phyloP scores from a whole-genome alignment of 2,888 invertebrate species.

The Plagodis pulveraria region DNA sequence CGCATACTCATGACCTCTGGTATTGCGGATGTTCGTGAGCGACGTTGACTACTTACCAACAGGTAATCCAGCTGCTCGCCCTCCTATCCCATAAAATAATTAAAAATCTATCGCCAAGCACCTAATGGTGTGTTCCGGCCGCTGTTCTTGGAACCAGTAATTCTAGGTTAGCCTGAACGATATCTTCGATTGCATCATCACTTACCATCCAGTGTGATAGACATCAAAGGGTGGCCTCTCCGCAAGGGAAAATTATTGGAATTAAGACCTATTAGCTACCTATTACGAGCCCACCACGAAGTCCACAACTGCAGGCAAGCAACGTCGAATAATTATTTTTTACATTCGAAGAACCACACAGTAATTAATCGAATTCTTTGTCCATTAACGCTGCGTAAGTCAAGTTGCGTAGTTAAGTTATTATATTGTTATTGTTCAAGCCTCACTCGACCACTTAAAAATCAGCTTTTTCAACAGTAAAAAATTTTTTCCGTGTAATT shows the following conservation, averaged over 20 bases:
- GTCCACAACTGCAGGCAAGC: neutral
- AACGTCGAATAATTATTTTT: constrained; percentile 10
- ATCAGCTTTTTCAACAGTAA: constrained; percentile 19
- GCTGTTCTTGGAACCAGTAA: no score
- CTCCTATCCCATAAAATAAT: no score
- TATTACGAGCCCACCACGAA: neutral
- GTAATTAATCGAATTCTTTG: constrained; percentile 67
- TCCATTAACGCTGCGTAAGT: constrained; percentile 54
- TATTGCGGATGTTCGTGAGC: no score
- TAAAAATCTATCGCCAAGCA: no score
- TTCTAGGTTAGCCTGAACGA: no score
- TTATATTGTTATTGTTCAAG: constrained; percentile 66
- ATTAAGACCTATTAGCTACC: neutral
- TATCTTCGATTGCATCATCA: no score
- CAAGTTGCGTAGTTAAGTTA: constrained; percentile 70
- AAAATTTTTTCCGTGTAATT: constrained; percentile 29
- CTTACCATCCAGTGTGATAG: no score
- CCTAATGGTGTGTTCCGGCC: no score
- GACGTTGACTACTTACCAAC: no score
- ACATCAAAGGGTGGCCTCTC: no score
- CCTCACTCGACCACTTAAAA: constrained; percentile 34
- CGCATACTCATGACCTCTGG: no score
- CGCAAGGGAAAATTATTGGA: neutral
- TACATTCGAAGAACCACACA: constrained; percentile 50
- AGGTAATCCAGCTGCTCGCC: no score